These are phyloP conservation scores for Aleadryas rufinucha DNA, from an alignment of 2,113 vertebrate genomes.

Conservation along the genomic window DNA sequence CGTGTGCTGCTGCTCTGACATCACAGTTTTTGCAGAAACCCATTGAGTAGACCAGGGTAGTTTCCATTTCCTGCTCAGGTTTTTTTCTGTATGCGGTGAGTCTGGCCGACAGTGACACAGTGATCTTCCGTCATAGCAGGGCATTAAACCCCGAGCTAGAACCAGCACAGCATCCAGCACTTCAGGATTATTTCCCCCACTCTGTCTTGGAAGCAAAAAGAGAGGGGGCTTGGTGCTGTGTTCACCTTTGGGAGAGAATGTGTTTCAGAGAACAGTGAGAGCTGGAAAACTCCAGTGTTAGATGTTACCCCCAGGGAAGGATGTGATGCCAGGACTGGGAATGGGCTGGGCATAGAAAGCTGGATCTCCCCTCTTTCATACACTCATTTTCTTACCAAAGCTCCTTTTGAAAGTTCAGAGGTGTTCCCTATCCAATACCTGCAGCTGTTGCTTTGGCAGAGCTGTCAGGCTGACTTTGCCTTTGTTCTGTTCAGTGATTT, in stretches of 20 bases:
- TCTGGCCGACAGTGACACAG: not conserved
- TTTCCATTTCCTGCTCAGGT: not conserved
- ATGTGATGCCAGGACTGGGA: not conserved
- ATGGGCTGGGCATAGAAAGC: not conserved
- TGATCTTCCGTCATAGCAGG: not conserved
- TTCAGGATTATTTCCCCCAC: not conserved
- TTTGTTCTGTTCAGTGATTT: not conserved
- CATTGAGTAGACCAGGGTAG: not conserved
- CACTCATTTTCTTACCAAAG: not conserved
- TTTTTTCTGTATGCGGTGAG: not conserved
- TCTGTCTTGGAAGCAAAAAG: not conserved
- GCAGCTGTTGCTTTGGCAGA: conserved; percentile 37
- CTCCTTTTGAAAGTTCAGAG: not conserved
- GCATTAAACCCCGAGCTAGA: not conserved
- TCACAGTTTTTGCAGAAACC: not conserved
- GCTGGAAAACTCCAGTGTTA: not conserved
- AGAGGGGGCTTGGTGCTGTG: not conserved
- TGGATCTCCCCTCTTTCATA: not conserved
- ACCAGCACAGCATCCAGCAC: not conserved
- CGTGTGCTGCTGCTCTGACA: not conserved
- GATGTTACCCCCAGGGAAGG: not conserved
- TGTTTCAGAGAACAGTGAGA: not conserved
- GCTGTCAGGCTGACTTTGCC: not conserved
- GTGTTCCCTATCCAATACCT: conserved; percentile 3
- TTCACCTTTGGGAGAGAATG: not conserved